Base-by-base conservation (phyloP, 2,113 vertebrate species). In the Colaptes auratus region DNA sequence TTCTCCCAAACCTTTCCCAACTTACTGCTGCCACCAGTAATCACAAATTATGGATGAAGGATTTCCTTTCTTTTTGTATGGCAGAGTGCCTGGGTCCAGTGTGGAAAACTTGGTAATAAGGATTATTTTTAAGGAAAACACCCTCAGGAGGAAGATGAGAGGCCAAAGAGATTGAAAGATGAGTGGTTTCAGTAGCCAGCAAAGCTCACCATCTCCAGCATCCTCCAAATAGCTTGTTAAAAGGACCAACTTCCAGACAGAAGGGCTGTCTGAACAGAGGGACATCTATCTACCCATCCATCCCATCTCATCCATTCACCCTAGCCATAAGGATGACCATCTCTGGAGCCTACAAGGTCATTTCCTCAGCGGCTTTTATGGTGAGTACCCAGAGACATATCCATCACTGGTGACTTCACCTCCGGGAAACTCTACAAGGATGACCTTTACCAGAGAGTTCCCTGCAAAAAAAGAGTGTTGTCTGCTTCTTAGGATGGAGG, bases 321-420 rank as follows among this genome's bases (percentile, higher is more conserved):
- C 80, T 58, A 76, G 2, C 46, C 36, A 30, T 10, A 52, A 50
- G 36, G 17, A 27, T 60, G 31, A 14, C 65, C 61, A 30, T 36
- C 21, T 65, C 61, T 79, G 59, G 44, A 86, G 48, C 33, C 44
- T 83, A 9, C 33, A 55, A 44, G 25, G 33, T 36, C 19, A 48
- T 6, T 66, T 78, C 14, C 44, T 63, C 35, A 69, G 53, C 5
- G 4, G 31, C 46, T 73, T 55, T 78, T 87, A 39, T 25, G 65
- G 16, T 12, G 65, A 79, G 6, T 33, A 85, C 52, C 61, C 1
- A 2, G 53, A 35, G 31, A 58, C 20, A 48, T 18, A 67, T 21
- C 25, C 12, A 46, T 28, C 31, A 70, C 13, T 0, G 0, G 8
- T 39, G 71, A 72, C 50, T 70, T 77, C 5, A 3, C 42, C 39